phyloP scores from a whole-genome alignment of 2,888 invertebrate genomes.

The Diarsia brunnea region DNA sequence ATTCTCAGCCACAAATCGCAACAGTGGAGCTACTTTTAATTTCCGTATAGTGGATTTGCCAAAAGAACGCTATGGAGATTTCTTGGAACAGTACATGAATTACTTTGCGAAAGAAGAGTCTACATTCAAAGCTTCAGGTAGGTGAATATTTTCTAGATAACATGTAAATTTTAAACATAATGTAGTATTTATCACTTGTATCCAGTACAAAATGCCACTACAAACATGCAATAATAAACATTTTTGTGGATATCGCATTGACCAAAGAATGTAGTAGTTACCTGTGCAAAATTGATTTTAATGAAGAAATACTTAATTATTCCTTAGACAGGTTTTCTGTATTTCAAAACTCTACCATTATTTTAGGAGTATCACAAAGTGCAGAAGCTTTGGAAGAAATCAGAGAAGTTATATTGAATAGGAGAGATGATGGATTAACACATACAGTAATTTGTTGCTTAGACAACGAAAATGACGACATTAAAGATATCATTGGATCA shows the following conservation, averaged over 20 bases:
- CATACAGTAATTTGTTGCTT: conserved; percentile 71
- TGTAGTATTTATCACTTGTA: not conserved
- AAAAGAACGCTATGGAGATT: conserved; percentile 49
- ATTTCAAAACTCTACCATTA: not conserved
- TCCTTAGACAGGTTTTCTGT: not conserved
- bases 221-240: not conserved
- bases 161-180: not conserved
- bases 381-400: conserved; percentile 69
- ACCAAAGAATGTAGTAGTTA: not conserved
- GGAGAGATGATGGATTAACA: conserved; percentile 26
- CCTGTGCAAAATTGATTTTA: not conserved
- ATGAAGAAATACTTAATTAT: not conserved
- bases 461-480: conserved; percentile 66
- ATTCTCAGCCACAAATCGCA: conserved; percentile 29
- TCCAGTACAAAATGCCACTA: not conserved
- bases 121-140: conserved; percentile 63
- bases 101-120: conserved; percentile 64
- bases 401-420: not conserved
- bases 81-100: conserved; percentile 48
- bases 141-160: not conserved
- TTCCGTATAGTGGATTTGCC: conserved; percentile 66
- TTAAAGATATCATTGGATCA: conserved; percentile 70
- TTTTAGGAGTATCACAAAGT: conserved; percentile 68
- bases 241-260: not conserved
- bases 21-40: conserved; percentile 34